Evolutionary conservation across 2,888 invertebrate genomes (phyloP).

Genomic region (Oxycera nigricornis): DNA sequence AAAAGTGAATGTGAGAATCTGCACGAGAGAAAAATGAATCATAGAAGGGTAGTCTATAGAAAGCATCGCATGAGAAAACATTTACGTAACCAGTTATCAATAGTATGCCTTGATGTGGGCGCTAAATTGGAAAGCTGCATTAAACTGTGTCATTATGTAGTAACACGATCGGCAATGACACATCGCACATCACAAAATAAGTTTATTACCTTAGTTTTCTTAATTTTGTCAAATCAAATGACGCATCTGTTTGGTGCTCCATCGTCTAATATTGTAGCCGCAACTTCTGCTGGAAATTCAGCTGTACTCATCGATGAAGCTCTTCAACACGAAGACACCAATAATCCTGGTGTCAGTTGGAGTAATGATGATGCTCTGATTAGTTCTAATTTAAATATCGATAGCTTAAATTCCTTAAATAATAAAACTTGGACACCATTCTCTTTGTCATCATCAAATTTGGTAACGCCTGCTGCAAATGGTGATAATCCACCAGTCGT

Average conservation of each 20-base stretch:
- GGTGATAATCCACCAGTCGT: slow-evolving; percentile 25
- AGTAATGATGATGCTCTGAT: background rate
- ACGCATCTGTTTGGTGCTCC: slow-evolving; percentile 10
- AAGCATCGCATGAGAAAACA: no score
- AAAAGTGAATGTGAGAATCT: no score
- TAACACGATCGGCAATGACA: background rate
- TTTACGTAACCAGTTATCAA: no score
- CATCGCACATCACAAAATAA: background rate
- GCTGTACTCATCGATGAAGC: background rate
- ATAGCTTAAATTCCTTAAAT: slow-evolving; percentile 5
- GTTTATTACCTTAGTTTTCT: background rate
- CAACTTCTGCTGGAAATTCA: background rate
- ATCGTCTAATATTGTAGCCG: background rate
- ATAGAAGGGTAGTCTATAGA: no score
- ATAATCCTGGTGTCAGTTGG: background rate
- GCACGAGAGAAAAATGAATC: no score
- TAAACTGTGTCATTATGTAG: no score
- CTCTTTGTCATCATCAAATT: slow-evolving; percentile 36
- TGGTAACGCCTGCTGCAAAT: slow-evolving; percentile 39
- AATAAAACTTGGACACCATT: slow-evolving; percentile 1
- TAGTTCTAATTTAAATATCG: slow-evolving; percentile 28
- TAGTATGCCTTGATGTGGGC: no score
- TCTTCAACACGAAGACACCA: background rate
- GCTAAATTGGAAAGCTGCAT: no score
- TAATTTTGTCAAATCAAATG: slow-evolving; percentile 26